Percentiles rank a stretch among this genome's conserved stretches.
Evolutionary conservation across 2,113 vertebrate species (phyloP).

Genomic region (Ceyx margarethae): DNA sequence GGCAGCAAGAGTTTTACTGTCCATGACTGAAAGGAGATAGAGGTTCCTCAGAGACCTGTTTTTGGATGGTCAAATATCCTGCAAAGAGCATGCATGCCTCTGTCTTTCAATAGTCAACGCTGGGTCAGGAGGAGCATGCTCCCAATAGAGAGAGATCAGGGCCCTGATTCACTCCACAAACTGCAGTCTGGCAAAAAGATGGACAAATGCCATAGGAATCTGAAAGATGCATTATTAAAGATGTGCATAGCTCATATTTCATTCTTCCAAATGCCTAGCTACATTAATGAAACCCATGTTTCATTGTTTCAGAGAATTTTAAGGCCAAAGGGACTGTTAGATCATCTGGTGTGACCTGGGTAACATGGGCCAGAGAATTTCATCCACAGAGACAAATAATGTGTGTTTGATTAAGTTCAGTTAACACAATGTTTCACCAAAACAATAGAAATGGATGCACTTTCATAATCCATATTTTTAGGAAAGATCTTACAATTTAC

Average conservation of each 20-base stretch:
- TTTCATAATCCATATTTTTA: constrained; percentile 55
- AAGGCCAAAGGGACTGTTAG: constrained; percentile 45
- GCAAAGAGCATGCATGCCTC: not conserved
- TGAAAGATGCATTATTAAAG: not conserved
- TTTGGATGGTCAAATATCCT: not conserved
- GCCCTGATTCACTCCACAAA: not conserved
- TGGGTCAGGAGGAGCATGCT: not conserved
- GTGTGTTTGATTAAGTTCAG: constrained; percentile 50
- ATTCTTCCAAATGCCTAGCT: not conserved
- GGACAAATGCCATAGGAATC: constrained; percentile 20
- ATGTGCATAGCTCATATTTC: constrained; percentile 1
- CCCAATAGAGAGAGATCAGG: not conserved
- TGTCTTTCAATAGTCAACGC: not conserved
- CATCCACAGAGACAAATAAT: constrained; percentile 32
- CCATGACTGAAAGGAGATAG: not conserved
- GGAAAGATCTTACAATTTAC: constrained; percentile 7
- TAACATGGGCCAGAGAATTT: constrained; percentile 3
- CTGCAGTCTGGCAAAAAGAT: constrained; percentile 9
- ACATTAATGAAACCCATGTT: constrained; percentile 52
- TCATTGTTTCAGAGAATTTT: constrained; percentile 38
- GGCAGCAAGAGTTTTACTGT: not conserved
- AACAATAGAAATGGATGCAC: constrained; percentile 51
- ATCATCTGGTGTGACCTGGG: constrained; percentile 54
- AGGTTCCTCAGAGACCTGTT: not conserved
- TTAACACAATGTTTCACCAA: not conserved